Percentiles rank a stretch among this genome's conserved stretches.
Conservation (phyloP, 1,140 invertebrate species). For the Drosophila baimaii region DNA sequence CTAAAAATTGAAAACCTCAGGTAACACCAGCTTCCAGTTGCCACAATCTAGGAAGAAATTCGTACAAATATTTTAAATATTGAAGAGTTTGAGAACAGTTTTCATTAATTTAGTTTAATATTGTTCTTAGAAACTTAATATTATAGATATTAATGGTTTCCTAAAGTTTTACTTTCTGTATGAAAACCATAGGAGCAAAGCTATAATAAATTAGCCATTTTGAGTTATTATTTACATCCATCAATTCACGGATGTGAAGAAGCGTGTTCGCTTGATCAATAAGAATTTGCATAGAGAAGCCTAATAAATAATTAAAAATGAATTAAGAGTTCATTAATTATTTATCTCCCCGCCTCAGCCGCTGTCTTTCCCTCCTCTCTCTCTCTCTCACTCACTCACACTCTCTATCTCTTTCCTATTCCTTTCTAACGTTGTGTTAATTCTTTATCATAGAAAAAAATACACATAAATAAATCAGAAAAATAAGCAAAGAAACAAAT, state of each 20-base stretch:
- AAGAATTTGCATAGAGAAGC: constrained; percentile 45
- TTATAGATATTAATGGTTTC: neutral
- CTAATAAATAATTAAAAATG: constrained; percentile 73
- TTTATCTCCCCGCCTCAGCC: constrained; percentile 24
- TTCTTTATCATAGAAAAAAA: constrained; percentile 44
- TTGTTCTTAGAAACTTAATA: too few species aligned
- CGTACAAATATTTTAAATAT: too few species aligned
- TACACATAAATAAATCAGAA: constrained; percentile 27
- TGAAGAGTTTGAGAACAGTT: too few species aligned
- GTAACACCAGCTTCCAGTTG: too few species aligned
- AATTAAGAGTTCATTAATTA: constrained; percentile 79
- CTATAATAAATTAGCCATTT: constrained; percentile 5
- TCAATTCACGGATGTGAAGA: constrained; percentile 36
- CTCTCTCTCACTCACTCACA: neutral
- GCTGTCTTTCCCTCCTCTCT: neutral
- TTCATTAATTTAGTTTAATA: too few species aligned
- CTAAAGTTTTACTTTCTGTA: neutral
- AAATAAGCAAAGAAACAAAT: constrained; percentile 30
- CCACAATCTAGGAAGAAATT: too few species aligned
- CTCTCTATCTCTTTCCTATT: constrained; percentile 12
- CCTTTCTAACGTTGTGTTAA: constrained; percentile 36
- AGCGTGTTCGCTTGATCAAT: constrained; percentile 9
- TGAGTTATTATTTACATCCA: constrained; percentile 19
- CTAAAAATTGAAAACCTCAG: too few species aligned
- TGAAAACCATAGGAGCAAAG: neutral